These are phyloP conservation scores for Apoda limacodes DNA, from an alignment of 2,888 invertebrate species.

Conservation along the genomic window DNA sequence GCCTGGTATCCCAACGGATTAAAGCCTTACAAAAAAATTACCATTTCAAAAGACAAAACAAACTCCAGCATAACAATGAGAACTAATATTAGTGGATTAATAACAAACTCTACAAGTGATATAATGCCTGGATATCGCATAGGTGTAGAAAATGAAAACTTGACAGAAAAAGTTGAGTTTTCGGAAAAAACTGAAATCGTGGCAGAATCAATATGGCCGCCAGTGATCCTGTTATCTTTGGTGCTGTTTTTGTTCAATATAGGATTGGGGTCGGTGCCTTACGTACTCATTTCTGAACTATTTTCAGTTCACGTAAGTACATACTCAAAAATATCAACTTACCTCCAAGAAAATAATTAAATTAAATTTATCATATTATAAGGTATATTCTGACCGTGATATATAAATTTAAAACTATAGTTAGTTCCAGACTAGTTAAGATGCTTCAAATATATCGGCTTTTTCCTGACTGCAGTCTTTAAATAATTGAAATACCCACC, in stretches of 20 bases:
- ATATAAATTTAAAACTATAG: neutral
- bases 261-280: slow-evolving; percentile 61
- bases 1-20: slow-evolving; percentile 45
- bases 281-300: slow-evolving; percentile 52
- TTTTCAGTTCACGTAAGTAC: slow-evolving; percentile 56
- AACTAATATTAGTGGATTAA: slow-evolving; percentile 20
- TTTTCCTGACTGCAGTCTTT: too few species aligned
- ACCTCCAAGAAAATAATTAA: neutral
- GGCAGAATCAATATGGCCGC: slow-evolving; percentile 38
- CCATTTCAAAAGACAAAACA: slow-evolving; percentile 25
- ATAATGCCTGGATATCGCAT: slow-evolving; percentile 25
- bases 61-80: slow-evolving; percentile 21
- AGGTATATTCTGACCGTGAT: neutral
- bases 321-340: too few species aligned
- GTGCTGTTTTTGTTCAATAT: slow-evolving; percentile 56
- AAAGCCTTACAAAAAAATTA: slow-evolving; percentile 36
- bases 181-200: slow-evolving; percentile 22
- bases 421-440: too few species aligned
- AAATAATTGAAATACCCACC: too few species aligned
- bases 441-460: too few species aligned
- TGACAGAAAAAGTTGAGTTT: slow-evolving; percentile 26
- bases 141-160: slow-evolving; percentile 24
- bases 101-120: slow-evolving; percentile 24
- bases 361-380: too few species aligned
- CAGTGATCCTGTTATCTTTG: slow-evolving; percentile 44